Conservation (phyloP, 2,797 vertebrate species). For the Phoebastria nigripes region DNA sequence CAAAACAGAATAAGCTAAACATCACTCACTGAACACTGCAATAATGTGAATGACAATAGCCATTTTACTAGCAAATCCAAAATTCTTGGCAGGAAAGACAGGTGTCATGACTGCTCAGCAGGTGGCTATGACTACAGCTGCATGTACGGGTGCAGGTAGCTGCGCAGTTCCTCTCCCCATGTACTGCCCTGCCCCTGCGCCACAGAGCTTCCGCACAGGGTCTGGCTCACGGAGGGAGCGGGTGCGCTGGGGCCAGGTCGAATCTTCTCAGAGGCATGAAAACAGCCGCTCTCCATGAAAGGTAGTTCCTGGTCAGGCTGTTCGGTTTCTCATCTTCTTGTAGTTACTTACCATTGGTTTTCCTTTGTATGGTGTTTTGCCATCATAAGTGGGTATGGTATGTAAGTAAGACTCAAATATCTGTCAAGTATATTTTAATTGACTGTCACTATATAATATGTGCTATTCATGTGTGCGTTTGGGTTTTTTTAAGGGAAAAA, state of each 20-base stretch:
- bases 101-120: background rate
- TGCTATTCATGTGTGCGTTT: background rate
- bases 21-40: background rate
- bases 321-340: background rate
- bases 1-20: background rate
- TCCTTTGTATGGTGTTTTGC: background rate
- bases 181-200: rapidly evolving
- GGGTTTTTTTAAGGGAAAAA: background rate
- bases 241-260: rapidly evolving
- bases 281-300: background rate
- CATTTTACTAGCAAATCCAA: background rate
- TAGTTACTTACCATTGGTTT: background rate
- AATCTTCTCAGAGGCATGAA: background rate
- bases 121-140: background rate
- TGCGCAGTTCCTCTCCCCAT: rapidly evolving
- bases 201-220: background rate
- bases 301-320: background rate
- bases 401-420: background rate
- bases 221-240: rapidly evolving
- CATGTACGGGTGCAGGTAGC: rapidly evolving
- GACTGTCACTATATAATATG: background rate
- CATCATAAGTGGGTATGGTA: background rate
- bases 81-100: background rate
- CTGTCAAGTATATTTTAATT: background rate
- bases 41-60: background rate